Conservation (phyloP, 2,888 invertebrate genomes). For the Pecten maximus region DNA sequence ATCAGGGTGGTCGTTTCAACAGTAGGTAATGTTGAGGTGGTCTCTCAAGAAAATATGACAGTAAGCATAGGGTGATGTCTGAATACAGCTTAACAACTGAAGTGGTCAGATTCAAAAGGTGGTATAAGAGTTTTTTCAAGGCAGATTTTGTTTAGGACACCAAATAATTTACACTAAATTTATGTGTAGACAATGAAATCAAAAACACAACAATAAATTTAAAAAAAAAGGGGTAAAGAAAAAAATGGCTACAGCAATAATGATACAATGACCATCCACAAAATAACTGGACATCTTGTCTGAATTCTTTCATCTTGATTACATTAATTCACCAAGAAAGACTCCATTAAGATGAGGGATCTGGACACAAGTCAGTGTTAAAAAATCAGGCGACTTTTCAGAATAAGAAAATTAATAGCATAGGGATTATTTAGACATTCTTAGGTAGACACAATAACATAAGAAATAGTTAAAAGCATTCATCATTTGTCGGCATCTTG, state of each 20-base stretch:
- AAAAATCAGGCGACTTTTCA: not conserved
- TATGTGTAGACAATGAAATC: not conserved
- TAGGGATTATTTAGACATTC: not conserved
- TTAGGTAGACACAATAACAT: conserved; percentile 17
- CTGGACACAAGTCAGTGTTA: not conserved
- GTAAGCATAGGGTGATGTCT: not conserved
- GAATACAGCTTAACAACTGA: not conserved
- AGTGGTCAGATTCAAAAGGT: not conserved
- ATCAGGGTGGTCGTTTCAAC: no score
- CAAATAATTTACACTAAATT: not conserved
- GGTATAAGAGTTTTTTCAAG: not conserved
- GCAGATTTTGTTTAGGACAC: not conserved
- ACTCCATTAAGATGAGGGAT: conserved; percentile 5
- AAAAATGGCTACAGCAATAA: not conserved
- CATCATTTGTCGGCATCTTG: conserved; percentile 38
- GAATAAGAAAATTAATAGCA: not conserved
- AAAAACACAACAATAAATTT: no score
- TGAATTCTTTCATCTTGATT: not conserved
- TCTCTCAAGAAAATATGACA: no score
- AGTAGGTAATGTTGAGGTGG: no score
- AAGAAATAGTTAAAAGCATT: conserved; percentile 23
- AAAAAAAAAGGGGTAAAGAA: no score
- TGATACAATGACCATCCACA: not conserved
- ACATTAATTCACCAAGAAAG: not conserved
- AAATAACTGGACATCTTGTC: not conserved